Percentiles rank a stretch among this genome's conserved stretches.
phyloP scores from a whole-genome alignment of 1,140 invertebrate species.

The Amphibalanus amphitrite region DNA sequence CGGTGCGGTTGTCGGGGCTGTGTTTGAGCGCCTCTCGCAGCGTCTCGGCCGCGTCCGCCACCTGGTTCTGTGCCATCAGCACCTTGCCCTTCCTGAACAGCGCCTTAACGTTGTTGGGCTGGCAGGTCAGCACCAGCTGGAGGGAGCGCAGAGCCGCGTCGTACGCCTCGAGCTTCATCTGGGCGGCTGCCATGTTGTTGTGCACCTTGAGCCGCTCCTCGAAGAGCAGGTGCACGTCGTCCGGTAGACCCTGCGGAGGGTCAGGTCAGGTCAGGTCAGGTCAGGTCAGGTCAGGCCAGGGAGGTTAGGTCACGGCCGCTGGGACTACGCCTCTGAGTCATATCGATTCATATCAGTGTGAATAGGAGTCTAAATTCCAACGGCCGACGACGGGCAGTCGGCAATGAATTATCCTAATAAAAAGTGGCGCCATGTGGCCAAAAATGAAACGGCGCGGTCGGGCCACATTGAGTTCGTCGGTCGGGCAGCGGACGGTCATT shows the following conservation, averaged over 20 bases:
- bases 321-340: no score
- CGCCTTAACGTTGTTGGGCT: constrained; percentile 76
- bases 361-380: no score
- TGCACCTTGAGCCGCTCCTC: constrained; percentile 62
- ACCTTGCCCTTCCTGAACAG: constrained; percentile 68
- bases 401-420: neutral
- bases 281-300: no score
- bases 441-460: no score
- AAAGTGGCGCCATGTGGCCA: no score
- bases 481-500: no score
- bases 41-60: neutral
- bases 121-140: constrained; percentile 55
- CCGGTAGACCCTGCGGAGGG: constrained; percentile 18
- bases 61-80: neutral
- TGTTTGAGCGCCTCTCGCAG: neutral
- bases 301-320: no score
- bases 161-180: constrained; percentile 64
- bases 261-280: neutral
- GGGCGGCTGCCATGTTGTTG: constrained; percentile 77
- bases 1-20: constrained; percentile 4
- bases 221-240: constrained; percentile 33
- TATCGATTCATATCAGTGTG: no score
- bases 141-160: constrained; percentile 63
- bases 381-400: no score
- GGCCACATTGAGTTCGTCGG: no score